Evolutionary conservation across 2,888 invertebrate genomes (phyloP), one percentile per base, ranked within the genome.

Genomic region (Nemurella pictetii): DNA sequence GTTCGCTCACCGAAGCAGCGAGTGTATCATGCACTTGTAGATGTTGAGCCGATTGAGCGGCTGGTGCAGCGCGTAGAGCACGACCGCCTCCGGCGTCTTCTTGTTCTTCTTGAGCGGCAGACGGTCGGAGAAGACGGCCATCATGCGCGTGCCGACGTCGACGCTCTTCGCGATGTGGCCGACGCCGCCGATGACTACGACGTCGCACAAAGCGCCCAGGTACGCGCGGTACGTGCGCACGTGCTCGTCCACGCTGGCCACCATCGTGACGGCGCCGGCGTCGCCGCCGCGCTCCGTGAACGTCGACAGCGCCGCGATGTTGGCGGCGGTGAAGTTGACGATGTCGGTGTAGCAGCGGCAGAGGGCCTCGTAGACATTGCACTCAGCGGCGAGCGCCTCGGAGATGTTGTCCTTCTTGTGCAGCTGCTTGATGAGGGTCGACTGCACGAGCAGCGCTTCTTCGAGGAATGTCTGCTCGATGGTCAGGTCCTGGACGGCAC

Each of bases 121-220:
- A 88, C 92, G 92, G 88, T 93, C 92, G 87, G 91, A 91, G 89
- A 93, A 93, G 87, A 93, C 90, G 88, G 92, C 92, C 88, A 91
- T 91, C 88, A 94, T 89, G 89, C 90, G 90, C 87, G 91, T 91
- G 28, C 93, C 92, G 83, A 94, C 91, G 88, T 94, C 94, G 86
- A 95, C 91, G 83, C 93, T 89, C 89, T 92, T 93, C 86, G 94
- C 93, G 84, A 95, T 94, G 87, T 94, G 93, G 77, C 91, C 89
- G 88, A 95, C 95, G 55, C 95, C 95, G 88, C 94, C 93, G 86
- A 95, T 92, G 87, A 95, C 94, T 88, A 94, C 94, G 86, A 95
- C 92, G 92, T 95, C 94, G 90, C 95, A 95, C 89, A 95, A 92
- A 88, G 93, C 93, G 90, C 93, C 92, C 80, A 94, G 92, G 91